Evolutionary conservation across 2,888 invertebrate genomes (phyloP), one percentile per base, ranked within the genome.

Genomic region (Sialis fuliginosa): DNA sequence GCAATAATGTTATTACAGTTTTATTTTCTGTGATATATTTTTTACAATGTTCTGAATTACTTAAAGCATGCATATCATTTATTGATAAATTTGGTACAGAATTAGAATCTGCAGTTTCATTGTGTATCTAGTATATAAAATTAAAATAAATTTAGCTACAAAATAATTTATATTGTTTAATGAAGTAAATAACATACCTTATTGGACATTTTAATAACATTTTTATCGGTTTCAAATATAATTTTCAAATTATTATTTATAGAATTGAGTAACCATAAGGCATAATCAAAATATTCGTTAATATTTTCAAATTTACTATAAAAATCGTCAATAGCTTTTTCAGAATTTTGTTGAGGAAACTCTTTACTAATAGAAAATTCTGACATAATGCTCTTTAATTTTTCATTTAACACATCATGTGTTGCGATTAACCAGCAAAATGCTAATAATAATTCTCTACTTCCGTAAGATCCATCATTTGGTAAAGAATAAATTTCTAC

Each of bases 381-480:
- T 5, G 50, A 34, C 3, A 64, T 47, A 52, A 57, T 57, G 6
- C 49, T 42, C 37, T 52, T 49, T 4, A 60, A 49, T 7, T 56
- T 45, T 10, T 51, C 50, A 42, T 53, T 52, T 34, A 64, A 45
- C 45, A 54, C 51, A 50, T 59, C 51, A 8, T 8, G 12, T 41
- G 60, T 57, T 39, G 57, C 55, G 22, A 66, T 46, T n/a, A 66
- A 47, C 61, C 62, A 67, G n/a, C 58, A 56, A 31, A 66, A 51
- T 8, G 64, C 63, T 41, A 66, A 46, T 40, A 67, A 53, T 37
- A 64, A 53, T 48, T 60, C 58, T 49, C 61, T 57, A 48, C 55
- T 62, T 33, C 55, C 53, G 40, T 41, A 49, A 39, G 52, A 45
- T 54, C 52, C 50, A 51, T 53, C 47, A 48, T 52, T 47, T 9